Conservation (phyloP, 2,797 vertebrate species). For the Erpetoichthys calabaricus region DNA sequence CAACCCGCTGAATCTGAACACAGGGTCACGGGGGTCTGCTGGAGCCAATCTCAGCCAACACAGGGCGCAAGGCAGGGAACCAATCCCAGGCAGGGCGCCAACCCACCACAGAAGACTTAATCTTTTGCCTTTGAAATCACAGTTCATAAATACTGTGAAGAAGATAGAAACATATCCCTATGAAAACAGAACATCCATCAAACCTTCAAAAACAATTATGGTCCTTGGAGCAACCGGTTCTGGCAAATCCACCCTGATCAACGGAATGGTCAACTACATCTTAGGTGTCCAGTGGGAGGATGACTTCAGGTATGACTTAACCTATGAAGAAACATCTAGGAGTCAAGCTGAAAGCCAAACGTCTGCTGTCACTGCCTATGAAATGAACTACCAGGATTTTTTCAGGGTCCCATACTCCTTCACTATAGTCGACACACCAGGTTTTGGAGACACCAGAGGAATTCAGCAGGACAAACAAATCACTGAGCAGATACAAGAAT, state of each 20-base stretch:
- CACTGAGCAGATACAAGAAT: conserved; percentile 11
- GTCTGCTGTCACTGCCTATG: conserved; percentile 19
- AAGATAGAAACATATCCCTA: background rate
- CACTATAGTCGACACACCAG: conserved; percentile 28
- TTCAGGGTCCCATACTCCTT: conserved; percentile 20
- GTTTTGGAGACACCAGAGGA: conserved; percentile 18
- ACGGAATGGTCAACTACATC: conserved; percentile 29
- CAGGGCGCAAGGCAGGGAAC: too few relatives aligned
- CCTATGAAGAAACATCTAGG: background rate
- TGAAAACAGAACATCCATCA: conserved; percentile 8
- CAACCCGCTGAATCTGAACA: too few relatives aligned
- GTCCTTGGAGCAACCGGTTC: conserved; percentile 22
- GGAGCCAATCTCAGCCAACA: too few relatives aligned
- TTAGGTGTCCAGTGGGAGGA: conserved; percentile 15
- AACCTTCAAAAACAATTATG: conserved; percentile 20
- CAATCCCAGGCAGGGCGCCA: too few relatives aligned
- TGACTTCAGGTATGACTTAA: conserved; percentile 12
- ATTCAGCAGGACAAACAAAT: conserved; percentile 9
- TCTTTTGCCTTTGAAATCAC: conserved; percentile 16
- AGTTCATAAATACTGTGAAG: too few relatives aligned
- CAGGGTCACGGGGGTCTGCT: too few relatives aligned
- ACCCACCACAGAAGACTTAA: too few relatives aligned
- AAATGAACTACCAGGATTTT: conserved; percentile 17
- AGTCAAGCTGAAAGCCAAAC: conserved; percentile 20
- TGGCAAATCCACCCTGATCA: conserved; percentile 20